Percentiles rank a stretch among this genome's conserved stretches.
Evolutionary conservation across 2,888 invertebrate genomes (phyloP).

Genomic region (Nebria salina): DNA sequence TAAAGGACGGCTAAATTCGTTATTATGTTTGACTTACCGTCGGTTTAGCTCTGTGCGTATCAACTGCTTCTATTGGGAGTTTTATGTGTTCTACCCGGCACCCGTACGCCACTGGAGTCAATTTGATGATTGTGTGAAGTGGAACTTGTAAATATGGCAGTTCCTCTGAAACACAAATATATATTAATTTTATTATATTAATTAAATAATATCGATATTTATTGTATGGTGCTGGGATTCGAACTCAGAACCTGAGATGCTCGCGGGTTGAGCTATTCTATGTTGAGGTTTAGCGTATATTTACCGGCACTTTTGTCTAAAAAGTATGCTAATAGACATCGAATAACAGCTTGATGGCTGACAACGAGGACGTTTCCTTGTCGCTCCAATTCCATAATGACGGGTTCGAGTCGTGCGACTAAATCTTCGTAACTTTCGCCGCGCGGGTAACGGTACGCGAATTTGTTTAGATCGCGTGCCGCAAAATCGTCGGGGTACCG

Average conservation of each 20-base stretch:
- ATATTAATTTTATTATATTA: neutral
- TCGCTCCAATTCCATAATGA: conserved; percentile 98
- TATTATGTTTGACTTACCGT: conserved; percentile 65
- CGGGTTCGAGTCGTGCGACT: conserved; percentile 96
- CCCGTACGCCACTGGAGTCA: conserved; percentile 98
- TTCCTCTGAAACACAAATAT: conserved; percentile 71
- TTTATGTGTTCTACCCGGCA: conserved; percentile 95
- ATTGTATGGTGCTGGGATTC: too few species aligned
- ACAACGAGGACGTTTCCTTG: conserved; percentile 97
- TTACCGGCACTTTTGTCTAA: conserved; percentile 92
- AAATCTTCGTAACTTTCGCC: conserved; percentile 98
- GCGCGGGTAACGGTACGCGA: conserved; percentile 90
- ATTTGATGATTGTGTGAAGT: conserved; percentile 93
- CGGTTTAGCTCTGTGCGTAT: conserved; percentile 95
- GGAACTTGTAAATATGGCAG: conserved; percentile 91
- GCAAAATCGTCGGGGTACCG: conserved; percentile 96
- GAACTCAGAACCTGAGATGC: too few species aligned
- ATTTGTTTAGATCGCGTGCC: conserved; percentile 96
- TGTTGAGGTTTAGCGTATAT: conserved; percentile 47
- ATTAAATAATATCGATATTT: too few species aligned
- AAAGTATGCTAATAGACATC: conserved; percentile 97
- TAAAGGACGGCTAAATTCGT: neutral
- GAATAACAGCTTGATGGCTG: conserved; percentile 95
- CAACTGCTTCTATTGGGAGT: conserved; percentile 92
- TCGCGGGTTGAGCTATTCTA: too few species aligned